A percentile compares a stretch with the other conserved stretches of the same genome.
Evolutionary conservation across 2,888 invertebrate genomes (phyloP).

Genomic region (Rhagophthalmus giganteus): DNA sequence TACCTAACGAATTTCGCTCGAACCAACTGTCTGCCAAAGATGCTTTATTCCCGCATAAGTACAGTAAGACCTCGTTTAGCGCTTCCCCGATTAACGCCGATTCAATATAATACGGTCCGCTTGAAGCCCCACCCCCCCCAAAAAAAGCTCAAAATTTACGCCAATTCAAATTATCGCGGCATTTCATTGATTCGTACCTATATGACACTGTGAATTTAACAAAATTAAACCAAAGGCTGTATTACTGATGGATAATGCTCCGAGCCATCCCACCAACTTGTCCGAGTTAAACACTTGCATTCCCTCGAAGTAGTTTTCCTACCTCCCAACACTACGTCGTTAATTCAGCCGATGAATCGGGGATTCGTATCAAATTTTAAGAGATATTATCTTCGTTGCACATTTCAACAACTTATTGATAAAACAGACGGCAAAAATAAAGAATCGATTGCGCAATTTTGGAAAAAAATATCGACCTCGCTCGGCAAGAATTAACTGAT

Average conservation of each 20-base stretch:
- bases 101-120: slow-evolving; percentile 14
- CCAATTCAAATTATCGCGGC: neutral
- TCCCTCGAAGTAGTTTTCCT: slow-evolving; percentile 17
- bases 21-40: no score
- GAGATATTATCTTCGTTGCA: slow-evolving; percentile 13
- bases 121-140: no score
- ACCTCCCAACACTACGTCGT: neutral
- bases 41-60: no score
- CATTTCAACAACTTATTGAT: neutral
- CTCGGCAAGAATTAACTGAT: slow-evolving; percentile 2
- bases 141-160: neutral
- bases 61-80: slow-evolving; percentile 19
- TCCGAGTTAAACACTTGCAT: slow-evolving; percentile 14
- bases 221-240: neutral
- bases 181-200: neutral
- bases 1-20: no score
- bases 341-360: slow-evolving; percentile 24
- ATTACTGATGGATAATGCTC: neutral
- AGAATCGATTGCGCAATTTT: slow-evolving; percentile 1
- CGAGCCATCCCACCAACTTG: slow-evolving; percentile 8
- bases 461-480: slow-evolving; percentile 1
- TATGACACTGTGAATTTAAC: neutral
- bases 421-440: no score
- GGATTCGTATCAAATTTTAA: slow-evolving; percentile 19
- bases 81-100: slow-evolving; percentile 17